phyloP scores from a whole-genome alignment of 1,140 invertebrate species.

The Latrodectus geometricus region DNA sequence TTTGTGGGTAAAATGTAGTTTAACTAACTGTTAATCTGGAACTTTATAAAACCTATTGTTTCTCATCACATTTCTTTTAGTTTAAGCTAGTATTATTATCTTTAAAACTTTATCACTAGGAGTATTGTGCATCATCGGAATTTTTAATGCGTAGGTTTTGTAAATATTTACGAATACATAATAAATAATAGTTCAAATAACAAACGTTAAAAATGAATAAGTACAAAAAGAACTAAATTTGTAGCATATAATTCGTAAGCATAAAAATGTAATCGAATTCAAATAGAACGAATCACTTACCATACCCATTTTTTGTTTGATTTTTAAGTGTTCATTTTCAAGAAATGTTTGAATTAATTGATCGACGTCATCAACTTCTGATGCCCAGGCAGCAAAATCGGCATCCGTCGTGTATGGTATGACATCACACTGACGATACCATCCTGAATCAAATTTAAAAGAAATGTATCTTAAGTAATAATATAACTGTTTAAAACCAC shows the following conservation, averaged over 20 bases:
- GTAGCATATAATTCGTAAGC: neutral
- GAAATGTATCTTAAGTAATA: too few relatives aligned
- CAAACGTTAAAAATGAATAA: neutral
- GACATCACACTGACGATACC: conserved; percentile 74
- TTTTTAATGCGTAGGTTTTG: too few relatives aligned
- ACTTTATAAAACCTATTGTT: too few relatives aligned
- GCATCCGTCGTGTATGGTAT: conserved; percentile 74
- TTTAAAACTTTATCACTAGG: too few relatives aligned
- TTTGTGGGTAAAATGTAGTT: too few relatives aligned
- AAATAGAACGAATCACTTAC: neutral
- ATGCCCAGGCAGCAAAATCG: conserved; percentile 71
- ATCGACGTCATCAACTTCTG: conserved; percentile 24
- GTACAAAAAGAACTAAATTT: neutral
- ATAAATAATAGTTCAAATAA: neutral
- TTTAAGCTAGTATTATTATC: too few relatives aligned
- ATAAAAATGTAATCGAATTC: neutral
- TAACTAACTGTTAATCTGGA: too few relatives aligned
- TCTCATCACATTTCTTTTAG: too few relatives aligned
- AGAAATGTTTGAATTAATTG: neutral
- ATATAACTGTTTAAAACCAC: too few relatives aligned
- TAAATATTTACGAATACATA: neutral
- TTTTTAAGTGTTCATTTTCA: neutral
- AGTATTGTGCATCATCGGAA: too few relatives aligned
- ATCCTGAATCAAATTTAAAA: conserved; percentile 67
- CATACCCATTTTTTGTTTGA: conserved; percentile 35